Evolutionary conservation across 2,113 vertebrate genomes (phyloP), one percentile per base, ranked within the genome.

Genomic region (Aphelocoma coerulescens): DNA sequence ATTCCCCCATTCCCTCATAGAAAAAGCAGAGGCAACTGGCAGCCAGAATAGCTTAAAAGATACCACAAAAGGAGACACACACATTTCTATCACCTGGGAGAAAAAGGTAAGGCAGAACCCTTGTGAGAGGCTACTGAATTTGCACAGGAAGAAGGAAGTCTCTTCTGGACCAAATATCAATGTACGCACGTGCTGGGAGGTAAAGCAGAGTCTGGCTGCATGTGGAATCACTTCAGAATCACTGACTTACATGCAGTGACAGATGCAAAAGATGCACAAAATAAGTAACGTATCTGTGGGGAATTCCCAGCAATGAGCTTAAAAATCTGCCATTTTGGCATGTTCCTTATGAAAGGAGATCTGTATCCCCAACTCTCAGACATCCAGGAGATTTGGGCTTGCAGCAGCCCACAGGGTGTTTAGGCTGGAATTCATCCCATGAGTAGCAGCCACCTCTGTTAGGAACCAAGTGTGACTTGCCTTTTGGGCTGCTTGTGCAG

Each of bases 291-390:
- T n/a, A 72, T 71, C 82, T 37, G 17, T 76, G 48, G 73, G 58
- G 37, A 90, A 76, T 44, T 87, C 75, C 58, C 52, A 85, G 28
- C 7, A 44, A 61, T 27, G 17, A 77, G 81, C 39, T 75, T 67
- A 37, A 84, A 77, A 67, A n/a, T 35, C 48, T 84, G 55, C 39
- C 26, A 35, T 54, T 78, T 16, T 46, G 51, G 30, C 44, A 44
- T 21, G 30, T 32, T 88, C 35, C 39, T 55, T 59, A 23, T 26
- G 35, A 76, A 85, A 72, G 43, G 52, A 89, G 52, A 57, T 51
- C 9, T 0, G 0, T 22, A 80, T 23, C 49, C 24, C 30, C 65
- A 71, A 0, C 37, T 76, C 9, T 26, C 46, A 35, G 59, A 23
- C 23, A 33, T 81, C 13, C 71, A 67, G 46, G 51, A 86, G n/a